Evolutionary conservation across 2,888 invertebrate genomes (phyloP), one percentile per base, ranked within the genome.

Genomic region (Beris chalybata): DNA sequence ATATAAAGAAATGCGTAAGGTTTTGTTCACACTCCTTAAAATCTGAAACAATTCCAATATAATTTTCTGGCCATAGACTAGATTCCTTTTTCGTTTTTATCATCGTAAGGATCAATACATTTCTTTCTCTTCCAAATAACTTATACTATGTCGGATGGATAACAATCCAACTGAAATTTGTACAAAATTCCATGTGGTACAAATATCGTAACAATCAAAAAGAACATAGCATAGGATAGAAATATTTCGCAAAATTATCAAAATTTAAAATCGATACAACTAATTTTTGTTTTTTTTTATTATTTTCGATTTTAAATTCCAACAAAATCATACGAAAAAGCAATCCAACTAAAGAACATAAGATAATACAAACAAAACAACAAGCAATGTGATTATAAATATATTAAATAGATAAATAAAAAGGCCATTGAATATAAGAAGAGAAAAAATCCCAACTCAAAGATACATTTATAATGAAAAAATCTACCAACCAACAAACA

Each of bases 351-450:
- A 12, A 9, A 43, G 47, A 31, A 59, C 31, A 32, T 32, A 32
- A 59, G n/a, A 22, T 47, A 12, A 58, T 22, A 44, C 15, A 57
- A 54, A 65, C 1, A 61, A 58, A 59, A 64, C 64, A 65, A 55
- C 65, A 65, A 65, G 15, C 59, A 67, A 65, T 56, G 59, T 65
- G 59, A 58, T 64, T 54, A 55, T 56, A 56, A 50, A 50, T 56
- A 59, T 67, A 65, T 43, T 58, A 47, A 47, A 68, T 61, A 56
- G 30, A 56, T 31, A 54, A 56, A 47, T n/a, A 52, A 65, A 65
- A 66, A 52, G 68, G 65, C 65, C 65, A 68, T 68, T 68, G 63
- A 65, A 63, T 52, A 59, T 63, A 64, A 55, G 50, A 38, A 65
- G 32, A 30, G n/a, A 55, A 57, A 54, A 44, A 68, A 68, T 65